phyloP scores from a whole-genome alignment of 2,797 vertebrate genomes.

The Emys orbicularis region DNA sequence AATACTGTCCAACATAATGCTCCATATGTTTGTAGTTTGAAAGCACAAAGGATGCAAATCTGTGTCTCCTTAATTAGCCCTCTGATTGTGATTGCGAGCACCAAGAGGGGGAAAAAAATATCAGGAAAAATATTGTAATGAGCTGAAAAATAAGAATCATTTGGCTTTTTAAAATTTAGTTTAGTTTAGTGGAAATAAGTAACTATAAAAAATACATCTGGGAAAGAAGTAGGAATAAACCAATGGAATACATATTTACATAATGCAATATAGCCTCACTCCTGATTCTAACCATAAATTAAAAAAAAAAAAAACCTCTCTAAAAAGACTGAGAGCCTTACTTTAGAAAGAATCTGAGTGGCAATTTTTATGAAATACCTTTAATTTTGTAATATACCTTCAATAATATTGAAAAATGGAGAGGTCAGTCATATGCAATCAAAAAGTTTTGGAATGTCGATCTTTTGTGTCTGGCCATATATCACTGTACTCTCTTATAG shows the following conservation, averaged over 20 bases:
- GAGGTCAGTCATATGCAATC: background rate
- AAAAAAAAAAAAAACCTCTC: background rate
- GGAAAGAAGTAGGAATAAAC: background rate
- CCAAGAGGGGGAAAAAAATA: background rate
- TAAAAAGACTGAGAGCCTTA: background rate
- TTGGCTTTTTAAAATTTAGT: accelerated
- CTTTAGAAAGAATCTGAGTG: background rate
- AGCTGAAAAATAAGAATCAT: background rate
- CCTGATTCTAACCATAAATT: background rate
- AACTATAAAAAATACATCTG: background rate
- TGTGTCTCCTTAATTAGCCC: background rate
- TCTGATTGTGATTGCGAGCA: background rate
- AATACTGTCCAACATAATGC: background rate
- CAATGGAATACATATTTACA: background rate
- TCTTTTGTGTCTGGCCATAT: background rate
- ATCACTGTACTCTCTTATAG: background rate
- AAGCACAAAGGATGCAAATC: background rate
- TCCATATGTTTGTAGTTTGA: conserved; percentile 17
- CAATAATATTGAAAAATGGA: background rate
- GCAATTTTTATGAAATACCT: background rate
- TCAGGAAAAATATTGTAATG: background rate
- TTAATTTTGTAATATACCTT: background rate
- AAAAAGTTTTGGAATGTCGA: background rate
- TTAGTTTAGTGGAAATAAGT: background rate
- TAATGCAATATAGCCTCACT: background rate